These are phyloP conservation scores for Poecile montanus DNA, from an alignment of 2,797 vertebrate genomes.

Conservation along the genomic window DNA sequence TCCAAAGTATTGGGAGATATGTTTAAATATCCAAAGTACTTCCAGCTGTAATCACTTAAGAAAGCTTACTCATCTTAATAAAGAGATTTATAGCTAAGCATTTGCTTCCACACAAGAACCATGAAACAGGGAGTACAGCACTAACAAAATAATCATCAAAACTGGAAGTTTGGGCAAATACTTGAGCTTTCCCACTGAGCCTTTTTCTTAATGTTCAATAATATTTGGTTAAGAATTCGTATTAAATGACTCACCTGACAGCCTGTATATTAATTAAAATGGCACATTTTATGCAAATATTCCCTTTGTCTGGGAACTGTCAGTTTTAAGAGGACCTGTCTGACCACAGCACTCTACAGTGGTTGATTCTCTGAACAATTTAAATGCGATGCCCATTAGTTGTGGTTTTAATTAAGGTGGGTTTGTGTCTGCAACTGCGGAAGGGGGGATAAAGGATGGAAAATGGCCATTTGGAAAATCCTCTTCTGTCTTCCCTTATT, in stretches of 20 bases:
- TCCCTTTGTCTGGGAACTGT: background rate
- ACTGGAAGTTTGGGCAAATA: background rate
- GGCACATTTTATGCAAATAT: background rate
- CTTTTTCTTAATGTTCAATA: background rate
- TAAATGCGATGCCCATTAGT: background rate
- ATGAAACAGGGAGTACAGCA: background rate
- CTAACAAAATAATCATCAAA: background rate
- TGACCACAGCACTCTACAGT: background rate
- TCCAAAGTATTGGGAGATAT: background rate
- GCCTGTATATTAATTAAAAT: background rate
- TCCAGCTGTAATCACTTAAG: background rate
- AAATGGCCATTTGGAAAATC: slow-evolving; percentile 12
- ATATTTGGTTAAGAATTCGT: background rate
- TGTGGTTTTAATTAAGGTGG: background rate
- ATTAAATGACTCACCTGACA: background rate
- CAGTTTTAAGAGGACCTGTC: background rate
- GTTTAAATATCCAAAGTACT: slow-evolving; percentile 11
- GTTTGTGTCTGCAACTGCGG: background rate
- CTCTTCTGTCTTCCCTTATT: slow-evolving; percentile 21
- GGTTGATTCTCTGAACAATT: background rate
- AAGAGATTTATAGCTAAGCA: background rate
- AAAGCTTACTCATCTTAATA: background rate
- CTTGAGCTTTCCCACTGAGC: background rate
- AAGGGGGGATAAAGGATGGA: background rate
- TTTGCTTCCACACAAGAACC: background rate